These are phyloP conservation scores for Boloria euphrosyne DNA, from an alignment of 2,888 invertebrate genomes.

Conservation along the genomic window DNA sequence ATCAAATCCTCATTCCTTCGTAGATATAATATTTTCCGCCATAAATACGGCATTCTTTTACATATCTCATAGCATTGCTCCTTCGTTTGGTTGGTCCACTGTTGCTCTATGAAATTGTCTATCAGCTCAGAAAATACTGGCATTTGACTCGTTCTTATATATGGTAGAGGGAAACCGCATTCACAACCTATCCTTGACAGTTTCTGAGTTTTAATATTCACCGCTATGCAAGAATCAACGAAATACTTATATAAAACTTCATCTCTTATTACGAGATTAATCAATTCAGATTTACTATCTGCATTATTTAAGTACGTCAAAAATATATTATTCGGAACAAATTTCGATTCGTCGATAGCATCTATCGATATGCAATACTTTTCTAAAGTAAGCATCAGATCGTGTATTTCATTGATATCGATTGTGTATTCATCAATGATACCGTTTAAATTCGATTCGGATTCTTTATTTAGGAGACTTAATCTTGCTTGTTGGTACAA, in stretches of 20 bases:
- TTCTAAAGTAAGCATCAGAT: conserved; percentile 67
- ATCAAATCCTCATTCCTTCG: conserved; percentile 75
- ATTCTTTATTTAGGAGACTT: conserved; percentile 69
- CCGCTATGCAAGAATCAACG: conserved; percentile 81
- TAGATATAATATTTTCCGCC: conserved; percentile 81
- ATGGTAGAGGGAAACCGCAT: conserved; percentile 84
- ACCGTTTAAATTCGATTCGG: conserved; percentile 71
- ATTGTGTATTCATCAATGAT: conserved; percentile 68
- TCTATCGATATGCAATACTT: conserved; percentile 69
- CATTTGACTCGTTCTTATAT: conserved; percentile 62
- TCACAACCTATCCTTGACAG: conserved; percentile 75
- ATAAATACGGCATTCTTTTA: conserved; percentile 84
- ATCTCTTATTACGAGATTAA: conserved; percentile 64
- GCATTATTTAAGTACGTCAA: conserved; percentile 66
- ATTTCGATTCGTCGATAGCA: conserved; percentile 67
- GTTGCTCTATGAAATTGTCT: conserved; percentile 78
- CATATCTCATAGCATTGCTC: conserved; percentile 79
- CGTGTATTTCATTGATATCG: conserved; percentile 74
- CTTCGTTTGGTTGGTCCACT: conserved; percentile 66
- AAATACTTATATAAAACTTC: conserved; percentile 77
- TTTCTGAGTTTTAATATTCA: conserved; percentile 72
- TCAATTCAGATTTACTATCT: conserved; percentile 51
- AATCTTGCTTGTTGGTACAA: conserved; percentile 75
- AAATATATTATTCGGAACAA: conserved; percentile 69
- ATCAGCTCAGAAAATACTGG: conserved; percentile 81